A percentile compares a stretch with the other conserved stretches of the same genome.
These are phyloP conservation scores for Heliconius ismenius DNA, from an alignment of 2,888 invertebrate species.

Conservation along the genomic window DNA sequence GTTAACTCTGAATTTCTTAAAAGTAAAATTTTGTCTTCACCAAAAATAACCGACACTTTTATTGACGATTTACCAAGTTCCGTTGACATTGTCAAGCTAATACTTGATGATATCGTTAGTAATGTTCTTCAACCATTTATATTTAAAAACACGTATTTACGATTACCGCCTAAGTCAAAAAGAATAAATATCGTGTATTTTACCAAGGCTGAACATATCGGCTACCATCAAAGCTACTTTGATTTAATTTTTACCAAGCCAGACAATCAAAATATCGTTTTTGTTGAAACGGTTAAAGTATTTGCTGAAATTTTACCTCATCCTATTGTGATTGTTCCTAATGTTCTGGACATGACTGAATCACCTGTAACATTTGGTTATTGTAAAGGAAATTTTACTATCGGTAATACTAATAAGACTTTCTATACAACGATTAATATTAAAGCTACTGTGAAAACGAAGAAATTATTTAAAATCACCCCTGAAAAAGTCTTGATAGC, in stretches of 20 bases:
- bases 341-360: slow-evolving; percentile 64
- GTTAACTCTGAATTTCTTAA: slow-evolving; percentile 45
- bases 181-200: slow-evolving; percentile 56
- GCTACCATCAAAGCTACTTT: slow-evolving; percentile 65
- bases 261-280: slow-evolving; percentile 49
- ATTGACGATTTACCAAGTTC: slow-evolving; percentile 42
- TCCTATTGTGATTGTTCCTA: slow-evolving; percentile 62
- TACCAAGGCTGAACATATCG: slow-evolving; percentile 60
- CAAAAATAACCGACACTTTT: slow-evolving; percentile 29
- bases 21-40: slow-evolving; percentile 44
- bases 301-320: slow-evolving; percentile 64
- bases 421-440: slow-evolving; percentile 59
- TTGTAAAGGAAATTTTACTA: slow-evolving; percentile 56
- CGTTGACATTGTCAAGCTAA: slow-evolving; percentile 47
- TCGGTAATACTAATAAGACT: slow-evolving; percentile 60
- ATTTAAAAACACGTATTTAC: slow-evolving; percentile 58
- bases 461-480: slow-evolving; percentile 57
- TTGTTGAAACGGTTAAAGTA: slow-evolving; percentile 57
- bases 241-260: slow-evolving; percentile 58
- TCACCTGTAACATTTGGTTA: slow-evolving; percentile 59
- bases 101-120: slow-evolving; percentile 56
- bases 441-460: slow-evolving; percentile 63
- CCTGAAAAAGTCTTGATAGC: slow-evolving; percentile 59
- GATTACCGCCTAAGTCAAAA: slow-evolving; percentile 52
- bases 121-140: slow-evolving; percentile 60